Percentiles rank a stretch among this genome's conserved stretches.
These are phyloP conservation scores for Sphaeridia pumilis DNA, from an alignment of 2,888 invertebrate genomes.

Conservation along the genomic window DNA sequence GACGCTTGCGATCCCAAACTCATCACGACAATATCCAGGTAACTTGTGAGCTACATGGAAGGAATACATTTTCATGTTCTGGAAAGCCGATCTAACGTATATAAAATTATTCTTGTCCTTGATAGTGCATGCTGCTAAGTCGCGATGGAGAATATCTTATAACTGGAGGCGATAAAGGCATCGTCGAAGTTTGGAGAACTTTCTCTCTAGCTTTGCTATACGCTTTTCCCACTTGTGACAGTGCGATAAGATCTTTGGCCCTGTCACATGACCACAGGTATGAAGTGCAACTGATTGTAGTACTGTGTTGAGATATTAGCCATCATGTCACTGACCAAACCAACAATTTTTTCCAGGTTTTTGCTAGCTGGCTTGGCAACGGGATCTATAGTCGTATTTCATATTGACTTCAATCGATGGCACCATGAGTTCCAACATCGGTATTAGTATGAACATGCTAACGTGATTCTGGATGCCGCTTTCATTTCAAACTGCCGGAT, in stretches of 20 bases:
- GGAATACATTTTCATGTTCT: no score
- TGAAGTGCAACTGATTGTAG: background rate
- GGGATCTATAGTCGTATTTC: constrained; percentile 96
- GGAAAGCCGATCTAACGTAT: no score
- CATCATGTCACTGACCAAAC: background rate
- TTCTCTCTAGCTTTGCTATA: constrained; percentile 94
- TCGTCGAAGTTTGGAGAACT: constrained; percentile 96
- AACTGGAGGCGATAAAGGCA: constrained; percentile 92
- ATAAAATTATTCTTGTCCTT: constrained; percentile 26
- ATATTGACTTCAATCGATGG: constrained; percentile 99
- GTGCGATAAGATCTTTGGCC: constrained; percentile 84
- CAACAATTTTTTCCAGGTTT: constrained; percentile 57
- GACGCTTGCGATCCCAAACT: constrained; percentile 73
- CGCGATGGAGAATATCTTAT: constrained; percentile 98
- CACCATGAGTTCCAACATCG: constrained; percentile 93
- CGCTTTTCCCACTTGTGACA: constrained; percentile 94
- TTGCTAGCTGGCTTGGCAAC: constrained; percentile 91
- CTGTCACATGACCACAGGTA: constrained; percentile 97
- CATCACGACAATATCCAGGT: constrained; percentile 94
- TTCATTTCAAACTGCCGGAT: background rate
- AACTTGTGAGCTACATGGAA: constrained; percentile 28
- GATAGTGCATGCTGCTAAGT: constrained; percentile 77
- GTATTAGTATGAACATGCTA: constrained; percentile 47
- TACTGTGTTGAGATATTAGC: no score
- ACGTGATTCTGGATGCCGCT: background rate